phyloP scores from a whole-genome alignment of 2,888 invertebrate genomes.

The Caenorhabditis sp. region DNA sequence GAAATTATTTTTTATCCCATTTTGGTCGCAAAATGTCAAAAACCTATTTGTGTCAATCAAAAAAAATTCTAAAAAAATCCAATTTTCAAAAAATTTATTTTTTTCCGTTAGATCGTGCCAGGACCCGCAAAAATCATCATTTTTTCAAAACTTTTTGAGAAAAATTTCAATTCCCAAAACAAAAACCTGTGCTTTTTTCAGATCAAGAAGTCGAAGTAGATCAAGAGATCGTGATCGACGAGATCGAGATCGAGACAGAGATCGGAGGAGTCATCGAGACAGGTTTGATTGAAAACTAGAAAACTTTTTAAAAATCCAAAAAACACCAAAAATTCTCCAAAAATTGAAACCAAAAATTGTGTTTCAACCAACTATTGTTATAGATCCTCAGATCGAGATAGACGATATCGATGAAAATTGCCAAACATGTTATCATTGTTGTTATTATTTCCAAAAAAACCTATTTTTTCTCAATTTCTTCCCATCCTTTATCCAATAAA shows the following conservation, averaged over 20 bases:
- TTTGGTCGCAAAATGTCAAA: too few species aligned
- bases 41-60: too few species aligned
- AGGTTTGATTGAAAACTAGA: conserved; percentile 4
- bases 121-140: too few species aligned
- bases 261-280: conserved; percentile 19
- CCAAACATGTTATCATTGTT: neutral
- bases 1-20: too few species aligned
- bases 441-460: too few species aligned
- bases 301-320: neutral
- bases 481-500: neutral
- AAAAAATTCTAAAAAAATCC: too few species aligned
- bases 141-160: too few species aligned
- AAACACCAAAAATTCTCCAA: too few species aligned
- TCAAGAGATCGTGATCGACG: conserved; percentile 14
- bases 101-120: too few species aligned
- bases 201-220: conserved; percentile 12
- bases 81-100: too few species aligned
- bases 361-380: neutral
- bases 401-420: conserved; percentile 11
- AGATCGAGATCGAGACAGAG: conserved; percentile 20
- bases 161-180: conserved; percentile 1
- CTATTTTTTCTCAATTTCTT: neutral
- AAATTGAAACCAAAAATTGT: too few species aligned
- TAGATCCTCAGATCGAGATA: conserved; percentile 10
- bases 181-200: neutral